Conservation (phyloP, 1,140 invertebrate genomes). For the Heliconius hermathena region DNA sequence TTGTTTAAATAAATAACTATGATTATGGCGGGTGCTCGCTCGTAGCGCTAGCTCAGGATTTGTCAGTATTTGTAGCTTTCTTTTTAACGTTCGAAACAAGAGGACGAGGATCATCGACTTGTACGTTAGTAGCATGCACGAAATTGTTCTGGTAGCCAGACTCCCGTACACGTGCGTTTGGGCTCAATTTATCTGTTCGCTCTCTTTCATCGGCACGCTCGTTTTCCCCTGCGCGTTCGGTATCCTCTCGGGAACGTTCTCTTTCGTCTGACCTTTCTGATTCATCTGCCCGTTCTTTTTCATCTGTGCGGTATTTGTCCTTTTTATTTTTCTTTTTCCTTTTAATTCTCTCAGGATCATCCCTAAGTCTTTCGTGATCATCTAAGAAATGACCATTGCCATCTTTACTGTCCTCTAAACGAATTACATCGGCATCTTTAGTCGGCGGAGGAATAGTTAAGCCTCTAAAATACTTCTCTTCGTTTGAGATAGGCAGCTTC, state of each 20-base stretch:
- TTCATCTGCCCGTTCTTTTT: conserved; percentile 30
- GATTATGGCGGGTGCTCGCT: conserved; percentile 63
- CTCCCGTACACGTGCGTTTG: conserved; percentile 62
- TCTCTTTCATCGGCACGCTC: conserved; percentile 58
- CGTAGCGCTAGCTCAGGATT: conserved; percentile 45
- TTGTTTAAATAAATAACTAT: conserved; percentile 63
- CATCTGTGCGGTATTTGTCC: conserved; percentile 21
- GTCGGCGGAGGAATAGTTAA: conserved; percentile 59
- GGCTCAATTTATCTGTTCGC: conserved; percentile 60
- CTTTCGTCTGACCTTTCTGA: conserved; percentile 39
- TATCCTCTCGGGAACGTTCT: conserved; percentile 41
- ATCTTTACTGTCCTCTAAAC: conserved; percentile 50
- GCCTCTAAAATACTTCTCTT: conserved; percentile 57
- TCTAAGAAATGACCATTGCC: conserved; percentile 57
- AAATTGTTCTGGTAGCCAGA: conserved; percentile 63
- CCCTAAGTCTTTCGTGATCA: conserved; percentile 56
- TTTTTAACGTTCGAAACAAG: conserved; percentile 43
- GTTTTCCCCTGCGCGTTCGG: conserved; percentile 50
- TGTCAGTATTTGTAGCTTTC: conserved; percentile 42
- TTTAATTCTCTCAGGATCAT: conserved; percentile 46
- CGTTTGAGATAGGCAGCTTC: conserved; percentile 59
- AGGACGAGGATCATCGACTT: conserved; percentile 55
- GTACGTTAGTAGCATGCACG: conserved; percentile 58
- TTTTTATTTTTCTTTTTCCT: conserved; percentile 18
- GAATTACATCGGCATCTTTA: conserved; percentile 54